These are phyloP conservation scores for Brachyistius frenatus DNA, from an alignment of 2,113 vertebrate genomes.

Conservation along the genomic window DNA sequence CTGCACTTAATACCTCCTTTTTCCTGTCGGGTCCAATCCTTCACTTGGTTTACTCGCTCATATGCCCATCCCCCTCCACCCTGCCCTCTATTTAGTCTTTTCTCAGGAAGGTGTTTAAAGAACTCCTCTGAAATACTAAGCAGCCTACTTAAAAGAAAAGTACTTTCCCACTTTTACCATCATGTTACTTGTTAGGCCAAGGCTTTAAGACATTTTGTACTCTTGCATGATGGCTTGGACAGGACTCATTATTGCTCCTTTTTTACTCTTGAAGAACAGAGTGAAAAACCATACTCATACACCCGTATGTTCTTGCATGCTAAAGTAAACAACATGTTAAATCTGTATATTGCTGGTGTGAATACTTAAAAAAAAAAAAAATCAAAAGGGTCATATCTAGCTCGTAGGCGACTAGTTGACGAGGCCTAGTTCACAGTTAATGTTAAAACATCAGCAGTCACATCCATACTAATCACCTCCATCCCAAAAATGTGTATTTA, in stretches of 20 bases:
- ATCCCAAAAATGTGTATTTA: too few relatives aligned
- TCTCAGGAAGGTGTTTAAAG: constrained; percentile 46
- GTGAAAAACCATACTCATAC: not conserved
- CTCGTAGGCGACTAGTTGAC: too few relatives aligned
- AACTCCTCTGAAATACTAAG: constrained; percentile 65
- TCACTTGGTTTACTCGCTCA: constrained; percentile 31
- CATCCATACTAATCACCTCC: too few relatives aligned
- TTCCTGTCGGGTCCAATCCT: constrained; percentile 54
- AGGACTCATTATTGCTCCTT: constrained; percentile 2
- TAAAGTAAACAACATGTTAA: not conserved
- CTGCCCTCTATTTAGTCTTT: constrained; percentile 29
- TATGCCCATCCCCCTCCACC: constrained; percentile 7
- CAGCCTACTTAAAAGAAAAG: constrained; percentile 35
- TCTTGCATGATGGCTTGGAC: constrained; percentile 4
- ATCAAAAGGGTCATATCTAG: too few relatives aligned
- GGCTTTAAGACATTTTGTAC: not conserved
- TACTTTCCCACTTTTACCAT: constrained; percentile 2
- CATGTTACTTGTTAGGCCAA: constrained; percentile 26
- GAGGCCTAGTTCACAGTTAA: too few relatives aligned
- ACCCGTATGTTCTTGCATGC: not conserved
- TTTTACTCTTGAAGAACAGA: not conserved
- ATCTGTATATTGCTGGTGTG: too few relatives aligned
- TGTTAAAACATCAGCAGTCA: too few relatives aligned
- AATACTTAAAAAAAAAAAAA: not conserved
- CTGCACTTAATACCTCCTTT: constrained; percentile 51